Evolutionary conservation across 2,113 vertebrate species (phyloP).

Genomic region (Pungitius pungitius): DNA sequence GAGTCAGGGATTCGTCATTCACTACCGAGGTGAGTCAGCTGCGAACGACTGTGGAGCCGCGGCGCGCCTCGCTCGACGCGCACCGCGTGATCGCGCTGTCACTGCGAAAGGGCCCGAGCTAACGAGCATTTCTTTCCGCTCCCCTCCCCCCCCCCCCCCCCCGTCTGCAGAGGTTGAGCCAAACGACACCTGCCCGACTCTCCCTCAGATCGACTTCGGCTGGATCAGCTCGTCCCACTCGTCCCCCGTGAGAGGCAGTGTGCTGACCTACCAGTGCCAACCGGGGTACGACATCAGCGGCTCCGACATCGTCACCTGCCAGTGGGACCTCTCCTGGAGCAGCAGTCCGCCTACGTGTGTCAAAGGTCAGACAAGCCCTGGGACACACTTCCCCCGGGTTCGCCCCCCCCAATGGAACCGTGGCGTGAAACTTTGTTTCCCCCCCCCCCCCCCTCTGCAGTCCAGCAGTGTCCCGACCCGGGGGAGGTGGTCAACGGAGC

Average conservation of each 20-base stretch:
- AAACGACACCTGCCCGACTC: constrained; percentile 90
- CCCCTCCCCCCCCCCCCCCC: no score
- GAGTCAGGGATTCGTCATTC: constrained; percentile 91
- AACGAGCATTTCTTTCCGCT: no score
- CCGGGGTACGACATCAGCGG: constrained; percentile 92
- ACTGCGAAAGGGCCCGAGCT: no score
- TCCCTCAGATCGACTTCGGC: constrained; percentile 88
- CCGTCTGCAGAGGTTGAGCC: constrained; percentile 90
- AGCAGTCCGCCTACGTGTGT: constrained; percentile 89
- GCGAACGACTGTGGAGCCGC: no score
- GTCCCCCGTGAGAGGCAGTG: constrained; percentile 88
- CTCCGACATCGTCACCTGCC: constrained; percentile 93
- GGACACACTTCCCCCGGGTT: not conserved
- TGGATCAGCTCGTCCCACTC: constrained; percentile 91
- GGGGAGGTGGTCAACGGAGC: constrained; percentile 91
- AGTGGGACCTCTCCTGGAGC: constrained; percentile 95
- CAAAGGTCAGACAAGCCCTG: constrained; percentile 81
- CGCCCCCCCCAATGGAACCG: not conserved
- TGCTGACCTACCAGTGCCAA: constrained; percentile 92
- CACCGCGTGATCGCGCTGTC: no score
- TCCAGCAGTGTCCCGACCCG: constrained; percentile 89
- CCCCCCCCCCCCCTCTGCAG: constrained; percentile 60
- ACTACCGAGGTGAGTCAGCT: constrained; percentile 86
- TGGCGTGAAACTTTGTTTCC: not conserved
- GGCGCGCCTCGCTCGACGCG: no score